These are phyloP conservation scores for Gobius niger DNA, from an alignment of 2,113 vertebrate species.

Conservation along the genomic window DNA sequence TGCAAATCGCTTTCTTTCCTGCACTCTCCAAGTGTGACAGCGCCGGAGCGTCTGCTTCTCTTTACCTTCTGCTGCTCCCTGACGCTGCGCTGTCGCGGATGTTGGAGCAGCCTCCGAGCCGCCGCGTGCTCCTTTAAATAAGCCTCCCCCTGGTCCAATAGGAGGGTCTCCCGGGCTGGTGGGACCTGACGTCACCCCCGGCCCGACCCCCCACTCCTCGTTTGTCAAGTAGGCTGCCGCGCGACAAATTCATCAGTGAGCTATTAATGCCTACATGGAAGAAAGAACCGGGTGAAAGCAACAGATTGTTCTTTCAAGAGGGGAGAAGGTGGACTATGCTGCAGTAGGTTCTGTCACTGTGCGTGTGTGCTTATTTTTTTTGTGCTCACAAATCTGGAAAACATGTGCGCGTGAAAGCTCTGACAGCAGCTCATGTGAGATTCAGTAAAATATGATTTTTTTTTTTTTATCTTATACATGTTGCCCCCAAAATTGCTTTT, in stretches of 20 bases:
- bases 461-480: no score
- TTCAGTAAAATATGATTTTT: no score
- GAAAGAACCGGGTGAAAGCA: neutral
- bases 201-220: conserved; percentile 2
- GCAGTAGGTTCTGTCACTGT: neutral
- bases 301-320: neutral
- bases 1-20: neutral
- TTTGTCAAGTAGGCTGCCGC: conserved; percentile 27
- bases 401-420: no score
- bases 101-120: conserved; percentile 35
- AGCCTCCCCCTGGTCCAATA: conserved; percentile 66
- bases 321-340: neutral
- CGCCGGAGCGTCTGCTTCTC: neutral
- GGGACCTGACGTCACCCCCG: conserved; percentile 66
- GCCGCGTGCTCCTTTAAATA: conserved; percentile 68
- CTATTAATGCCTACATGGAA: conserved; percentile 31
- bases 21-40: no score
- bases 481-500: no score
- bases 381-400: no score
- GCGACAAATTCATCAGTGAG: conserved; percentile 32
- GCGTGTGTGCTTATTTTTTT: neutral
- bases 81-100: neutral
- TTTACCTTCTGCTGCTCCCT: neutral
- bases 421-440: no score
- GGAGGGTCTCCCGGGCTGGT: conserved; percentile 56